Percentiles rank a stretch among this genome's conserved stretches.
These are phyloP conservation scores for Sander lucioperca DNA, from an alignment of 2,113 vertebrate species.

Conservation along the genomic window DNA sequence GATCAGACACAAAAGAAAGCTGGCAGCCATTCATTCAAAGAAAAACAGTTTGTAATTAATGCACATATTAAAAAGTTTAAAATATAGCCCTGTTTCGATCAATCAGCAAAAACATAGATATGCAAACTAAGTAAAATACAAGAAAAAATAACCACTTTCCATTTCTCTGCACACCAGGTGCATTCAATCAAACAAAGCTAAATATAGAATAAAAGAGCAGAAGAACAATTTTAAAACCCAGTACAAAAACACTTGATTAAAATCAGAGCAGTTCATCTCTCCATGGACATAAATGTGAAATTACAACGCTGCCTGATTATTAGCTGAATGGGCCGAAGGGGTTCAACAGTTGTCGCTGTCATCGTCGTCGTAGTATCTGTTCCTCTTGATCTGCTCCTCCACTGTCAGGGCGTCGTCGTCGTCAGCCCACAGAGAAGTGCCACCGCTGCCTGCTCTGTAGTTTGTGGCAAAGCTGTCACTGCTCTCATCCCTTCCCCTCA, in stretches of 20 bases:
- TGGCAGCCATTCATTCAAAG: constrained; percentile 45
- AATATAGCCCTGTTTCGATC: constrained; percentile 48
- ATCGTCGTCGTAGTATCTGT: constrained; percentile 84
- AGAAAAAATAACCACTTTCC: constrained; percentile 48
- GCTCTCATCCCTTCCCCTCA: constrained; percentile 12
- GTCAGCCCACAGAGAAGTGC: constrained; percentile 57
- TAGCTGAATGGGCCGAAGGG: constrained; percentile 4
- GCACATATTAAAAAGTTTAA: constrained; percentile 26
- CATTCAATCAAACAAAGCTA: constrained; percentile 76
- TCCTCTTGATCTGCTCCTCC: constrained; percentile 87
- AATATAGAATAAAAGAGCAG: constrained; percentile 67
- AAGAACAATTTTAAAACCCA: constrained; percentile 49
- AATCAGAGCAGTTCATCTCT: constrained; percentile 75
- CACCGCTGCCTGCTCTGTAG: constrained; percentile 4
- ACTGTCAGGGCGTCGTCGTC: constrained; percentile 71
- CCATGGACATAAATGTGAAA: constrained; percentile 75
- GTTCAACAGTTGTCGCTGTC: constrained; percentile 67
- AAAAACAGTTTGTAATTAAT: constrained; percentile 36
- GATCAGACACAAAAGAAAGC: constrained; percentile 60
- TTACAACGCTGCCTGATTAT: constrained; percentile 29
- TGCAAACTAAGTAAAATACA: constrained; percentile 56
- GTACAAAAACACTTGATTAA: constrained; percentile 69
- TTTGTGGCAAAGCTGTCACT: constrained; percentile 45
- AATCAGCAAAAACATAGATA: constrained; percentile 53
- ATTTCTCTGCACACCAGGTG: constrained; percentile 85